phyloP scores from a whole-genome alignment of 2,888 invertebrate genomes.

The Drosophila cognata region DNA sequence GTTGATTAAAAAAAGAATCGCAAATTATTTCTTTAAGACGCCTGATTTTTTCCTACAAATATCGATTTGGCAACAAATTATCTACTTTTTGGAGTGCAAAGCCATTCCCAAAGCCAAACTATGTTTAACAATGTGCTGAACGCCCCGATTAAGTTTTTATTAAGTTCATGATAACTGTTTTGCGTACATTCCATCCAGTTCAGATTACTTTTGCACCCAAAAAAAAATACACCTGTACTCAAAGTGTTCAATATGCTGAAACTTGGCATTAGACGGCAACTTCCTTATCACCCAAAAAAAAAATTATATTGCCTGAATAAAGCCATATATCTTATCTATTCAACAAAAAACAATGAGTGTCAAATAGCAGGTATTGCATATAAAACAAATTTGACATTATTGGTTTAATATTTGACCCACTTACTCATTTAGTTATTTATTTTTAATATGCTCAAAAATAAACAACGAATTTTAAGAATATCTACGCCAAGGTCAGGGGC shows the following conservation, averaged over 20 bases:
- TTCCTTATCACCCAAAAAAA: slow-evolving; percentile 40
- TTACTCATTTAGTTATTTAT: slow-evolving; percentile 39
- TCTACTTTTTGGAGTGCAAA: too few relatives aligned
- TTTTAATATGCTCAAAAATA: slow-evolving; percentile 36
- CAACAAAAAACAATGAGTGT: not conserved
- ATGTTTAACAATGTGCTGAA: not conserved
- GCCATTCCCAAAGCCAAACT: not conserved
- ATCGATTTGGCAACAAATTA: too few relatives aligned
- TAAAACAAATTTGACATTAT: slow-evolving; percentile 24
- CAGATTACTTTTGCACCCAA: not conserved
- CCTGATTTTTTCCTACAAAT: too few relatives aligned
- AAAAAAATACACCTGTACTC: not conserved
- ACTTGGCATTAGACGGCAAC: slow-evolving; percentile 20
- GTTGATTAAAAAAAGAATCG: too few relatives aligned
- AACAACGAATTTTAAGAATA: slow-evolving; percentile 39
- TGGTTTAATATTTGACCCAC: slow-evolving; percentile 50
- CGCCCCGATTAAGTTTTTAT: not conserved
- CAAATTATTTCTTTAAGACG: too few relatives aligned
- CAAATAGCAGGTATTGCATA: slow-evolving; percentile 5
- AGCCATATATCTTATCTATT: slow-evolving; percentile 39
- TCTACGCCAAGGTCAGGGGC: slow-evolving; percentile 33
- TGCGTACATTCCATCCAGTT: not conserved
- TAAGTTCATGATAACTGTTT: not conserved
- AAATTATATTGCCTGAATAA: slow-evolving; percentile 23
- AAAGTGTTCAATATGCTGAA: not conserved